Percentiles rank a stretch among this genome's conserved stretches.
phyloP scores from a whole-genome alignment of 2,888 invertebrate species.

The Diloba caeruleocephala region DNA sequence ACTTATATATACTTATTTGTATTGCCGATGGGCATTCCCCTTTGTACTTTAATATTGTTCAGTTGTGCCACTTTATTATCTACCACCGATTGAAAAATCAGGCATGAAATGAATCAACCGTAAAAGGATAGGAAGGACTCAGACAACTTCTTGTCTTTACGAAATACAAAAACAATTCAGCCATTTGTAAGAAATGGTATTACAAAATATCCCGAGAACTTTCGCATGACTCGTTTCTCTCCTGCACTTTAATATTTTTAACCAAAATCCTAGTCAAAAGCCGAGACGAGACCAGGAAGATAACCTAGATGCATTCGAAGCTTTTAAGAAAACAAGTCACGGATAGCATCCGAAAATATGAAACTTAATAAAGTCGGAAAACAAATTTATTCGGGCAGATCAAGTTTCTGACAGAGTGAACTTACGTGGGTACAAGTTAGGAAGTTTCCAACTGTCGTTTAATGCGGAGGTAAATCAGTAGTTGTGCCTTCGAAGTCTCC shows the following conservation, averaged over 20 bases:
- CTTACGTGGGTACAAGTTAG: constrained; percentile 54
- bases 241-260: constrained; percentile 32
- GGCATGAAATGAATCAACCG: no score
- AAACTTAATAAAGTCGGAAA: constrained; percentile 61
- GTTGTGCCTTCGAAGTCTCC: not conserved
- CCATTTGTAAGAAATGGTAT: no score
- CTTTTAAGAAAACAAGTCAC: constrained; percentile 56
- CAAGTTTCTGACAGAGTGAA: constrained; percentile 39
- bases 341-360: constrained; percentile 55
- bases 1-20: no score
- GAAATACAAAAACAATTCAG: no score
- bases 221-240: constrained; percentile 6
- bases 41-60: no score
- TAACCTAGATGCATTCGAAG: constrained; percentile 18
- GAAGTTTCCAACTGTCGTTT: constrained; percentile 36
- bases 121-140: no score
- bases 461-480: constrained; percentile 6
- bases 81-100: no score
- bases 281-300: constrained; percentile 12
- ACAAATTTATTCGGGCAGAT: constrained; percentile 64
- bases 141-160: no score
- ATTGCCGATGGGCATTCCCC: no score
- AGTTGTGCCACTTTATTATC: no score
- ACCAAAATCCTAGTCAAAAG: constrained; percentile 26
- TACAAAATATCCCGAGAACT: no score